These are phyloP conservation scores for Cotesia vestalis DNA, from an alignment of 1,140 invertebrate species.

Conservation along the genomic window DNA sequence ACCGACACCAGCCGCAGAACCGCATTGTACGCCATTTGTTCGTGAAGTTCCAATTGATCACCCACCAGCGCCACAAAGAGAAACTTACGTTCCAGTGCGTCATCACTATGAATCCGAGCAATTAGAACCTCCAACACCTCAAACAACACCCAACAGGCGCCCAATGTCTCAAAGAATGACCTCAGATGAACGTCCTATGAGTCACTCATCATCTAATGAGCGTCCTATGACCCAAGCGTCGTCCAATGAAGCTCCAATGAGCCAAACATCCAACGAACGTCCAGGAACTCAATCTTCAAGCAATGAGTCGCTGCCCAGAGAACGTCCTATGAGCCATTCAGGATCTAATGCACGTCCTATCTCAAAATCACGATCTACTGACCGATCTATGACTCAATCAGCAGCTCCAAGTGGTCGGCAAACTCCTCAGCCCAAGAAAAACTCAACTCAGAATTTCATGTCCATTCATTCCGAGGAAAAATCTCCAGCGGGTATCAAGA, in stretches of 20 bases:
- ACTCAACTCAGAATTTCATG: not conserved
- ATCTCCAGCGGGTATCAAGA: slow-evolving; percentile 45
- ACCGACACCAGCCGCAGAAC: slow-evolving; percentile 55
- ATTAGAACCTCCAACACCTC: not conserved
- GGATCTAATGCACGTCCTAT: too few relatives aligned
- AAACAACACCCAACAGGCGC: too few relatives aligned
- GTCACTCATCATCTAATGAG: too few relatives aligned
- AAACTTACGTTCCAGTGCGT: not conserved
- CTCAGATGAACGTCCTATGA: too few relatives aligned
- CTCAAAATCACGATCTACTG: slow-evolving; percentile 5
- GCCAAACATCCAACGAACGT: too few relatives aligned
- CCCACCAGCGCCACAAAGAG: slow-evolving; percentile 20
- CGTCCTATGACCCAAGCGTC: too few relatives aligned
- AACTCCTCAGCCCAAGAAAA: not conserved
- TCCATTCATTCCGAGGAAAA: slow-evolving; percentile 22
- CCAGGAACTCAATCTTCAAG: too few relatives aligned
- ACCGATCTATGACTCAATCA: too few relatives aligned
- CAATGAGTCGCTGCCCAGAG: too few relatives aligned
- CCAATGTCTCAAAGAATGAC: too few relatives aligned
- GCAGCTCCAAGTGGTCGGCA: slow-evolving; percentile 17
- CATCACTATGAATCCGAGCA: not conserved
- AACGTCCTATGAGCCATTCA: too few relatives aligned
- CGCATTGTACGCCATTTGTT: slow-evolving; percentile 38
- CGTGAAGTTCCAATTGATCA: not conserved
- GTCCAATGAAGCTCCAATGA: too few relatives aligned